These are phyloP conservation scores for Cottoperca gobio DNA, from an alignment of 2,797 vertebrate species.

Conservation along the genomic window DNA sequence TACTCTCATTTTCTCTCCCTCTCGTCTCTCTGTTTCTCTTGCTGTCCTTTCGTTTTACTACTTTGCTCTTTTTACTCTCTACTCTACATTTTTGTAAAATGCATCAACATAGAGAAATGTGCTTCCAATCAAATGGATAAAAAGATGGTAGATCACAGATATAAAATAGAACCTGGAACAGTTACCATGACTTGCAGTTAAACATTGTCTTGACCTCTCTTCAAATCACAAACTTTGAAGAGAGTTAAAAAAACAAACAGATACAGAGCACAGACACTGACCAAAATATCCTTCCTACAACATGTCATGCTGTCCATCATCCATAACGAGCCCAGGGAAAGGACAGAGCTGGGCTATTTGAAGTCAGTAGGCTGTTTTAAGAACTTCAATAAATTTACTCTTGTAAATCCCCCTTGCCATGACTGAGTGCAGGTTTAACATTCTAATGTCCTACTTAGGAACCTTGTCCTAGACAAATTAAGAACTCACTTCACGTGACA, in stretches of 20 bases:
- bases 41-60: neutral
- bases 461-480: slow-evolving; percentile 49
- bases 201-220: too few species aligned
- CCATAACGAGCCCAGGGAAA: slow-evolving; percentile 26
- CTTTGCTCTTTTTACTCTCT: neutral
- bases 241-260: neutral
- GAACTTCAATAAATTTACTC: slow-evolving; percentile 57
- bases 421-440: slow-evolving; percentile 34
- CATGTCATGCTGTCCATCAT: slow-evolving; percentile 35
- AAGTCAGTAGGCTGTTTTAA: slow-evolving; percentile 55
- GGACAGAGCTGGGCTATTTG: slow-evolving; percentile 47
- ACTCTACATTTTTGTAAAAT: neutral
- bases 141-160: too few species aligned
- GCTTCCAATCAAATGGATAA: too few species aligned
- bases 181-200: neutral
- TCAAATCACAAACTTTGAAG: slow-evolving; percentile 8
- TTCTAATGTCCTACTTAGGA: slow-evolving; percentile 42
- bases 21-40: slow-evolving; percentile 9
- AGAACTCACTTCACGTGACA: slow-evolving; percentile 37
- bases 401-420: slow-evolving; percentile 50
- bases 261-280: slow-evolving; percentile 15
- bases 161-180: neutral
- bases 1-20: slow-evolving; percentile 17
- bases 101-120: neutral
- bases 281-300: slow-evolving; percentile 27